Evolutionary conservation across 2,888 invertebrate genomes (phyloP).

Genomic region (Ischnus inquisitorius): DNA sequence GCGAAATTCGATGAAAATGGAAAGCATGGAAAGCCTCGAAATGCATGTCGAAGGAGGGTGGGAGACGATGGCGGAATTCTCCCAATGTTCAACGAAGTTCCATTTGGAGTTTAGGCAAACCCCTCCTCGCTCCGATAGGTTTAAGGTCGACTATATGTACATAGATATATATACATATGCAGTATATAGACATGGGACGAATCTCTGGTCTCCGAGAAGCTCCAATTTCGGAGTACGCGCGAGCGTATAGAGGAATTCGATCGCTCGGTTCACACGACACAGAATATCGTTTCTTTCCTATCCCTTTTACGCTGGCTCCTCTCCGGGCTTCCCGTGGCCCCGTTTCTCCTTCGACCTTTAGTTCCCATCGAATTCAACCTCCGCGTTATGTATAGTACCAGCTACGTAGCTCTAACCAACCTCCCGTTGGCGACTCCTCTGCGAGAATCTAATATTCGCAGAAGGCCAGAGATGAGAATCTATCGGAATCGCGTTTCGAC

Average conservation of each 20-base stretch:
- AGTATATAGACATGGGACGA: conserved; percentile 32
- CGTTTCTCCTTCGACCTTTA: conserved; percentile 52
- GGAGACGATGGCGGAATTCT: conserved; percentile 21
- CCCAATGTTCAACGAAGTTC: conserved; percentile 58
- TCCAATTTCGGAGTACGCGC: conserved; percentile 61
- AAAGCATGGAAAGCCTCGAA: conserved; percentile 45
- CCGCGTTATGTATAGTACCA: conserved; percentile 20
- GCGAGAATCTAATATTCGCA: conserved; percentile 55
- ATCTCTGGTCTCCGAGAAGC: conserved; percentile 42
- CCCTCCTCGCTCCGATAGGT: conserved; percentile 59
- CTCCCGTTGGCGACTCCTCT: background rate
- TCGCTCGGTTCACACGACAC: conserved; percentile 56
- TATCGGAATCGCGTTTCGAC: conserved; percentile 59
- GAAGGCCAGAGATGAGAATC: conserved; percentile 52
- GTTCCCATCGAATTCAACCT: conserved; percentile 42
- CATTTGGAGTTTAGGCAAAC: conserved; percentile 66
- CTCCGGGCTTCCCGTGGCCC: conserved; percentile 1
- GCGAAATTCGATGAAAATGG: conserved; percentile 54
- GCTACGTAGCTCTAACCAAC: background rate
- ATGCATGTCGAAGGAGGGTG: conserved; percentile 32
- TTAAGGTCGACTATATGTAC: conserved; percentile 51
- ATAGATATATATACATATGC: conserved; percentile 9
- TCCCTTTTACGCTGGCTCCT: conserved; percentile 4
- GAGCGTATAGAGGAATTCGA: conserved; percentile 52
- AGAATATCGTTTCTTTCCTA: conserved; percentile 43